A percentile compares a stretch with the other conserved stretches of the same genome.
Evolutionary conservation across 1,140 invertebrate genomes (phyloP).

Genomic region (Whitmania pigra): DNA sequence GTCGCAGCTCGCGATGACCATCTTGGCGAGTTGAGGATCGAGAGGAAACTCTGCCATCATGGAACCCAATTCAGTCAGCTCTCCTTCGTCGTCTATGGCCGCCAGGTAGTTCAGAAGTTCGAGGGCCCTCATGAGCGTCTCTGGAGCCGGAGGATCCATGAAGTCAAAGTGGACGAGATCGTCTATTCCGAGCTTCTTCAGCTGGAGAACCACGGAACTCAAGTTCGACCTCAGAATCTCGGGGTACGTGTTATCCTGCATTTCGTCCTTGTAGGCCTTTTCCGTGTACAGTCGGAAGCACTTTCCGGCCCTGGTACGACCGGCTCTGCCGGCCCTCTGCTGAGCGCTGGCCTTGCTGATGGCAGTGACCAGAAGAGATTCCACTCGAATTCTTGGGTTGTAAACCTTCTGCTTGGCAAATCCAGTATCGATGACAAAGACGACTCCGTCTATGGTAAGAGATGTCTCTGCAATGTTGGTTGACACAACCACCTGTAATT

Average conservation of each 20-base stretch:
- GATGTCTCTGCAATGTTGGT: constrained; percentile 99
- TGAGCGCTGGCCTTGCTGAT: constrained; percentile 99
- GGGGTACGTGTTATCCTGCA: constrained; percentile 99
- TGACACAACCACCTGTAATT: constrained; percentile 65
- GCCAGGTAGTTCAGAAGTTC: constrained; percentile 95
- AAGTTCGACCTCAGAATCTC: constrained; percentile 94
- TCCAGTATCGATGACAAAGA: constrained; percentile 99
- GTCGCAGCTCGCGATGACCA: constrained; percentile 87
- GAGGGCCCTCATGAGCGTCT: constrained; percentile 96
- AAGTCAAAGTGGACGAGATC: constrained; percentile 99
- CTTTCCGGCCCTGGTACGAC: constrained; percentile 89
- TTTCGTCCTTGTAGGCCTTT: constrained; percentile 94
- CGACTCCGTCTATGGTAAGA: constrained; percentile 97
- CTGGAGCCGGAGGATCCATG: constrained; percentile 99
- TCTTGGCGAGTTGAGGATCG: constrained; percentile 96
- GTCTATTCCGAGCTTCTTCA: constrained; percentile 97
- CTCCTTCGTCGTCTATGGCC: constrained; percentile 79
- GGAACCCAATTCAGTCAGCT: constrained; percentile 49
- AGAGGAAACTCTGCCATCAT: constrained; percentile 99
- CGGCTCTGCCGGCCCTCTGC: constrained; percentile 90
- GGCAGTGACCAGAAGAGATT: constrained; percentile 89
- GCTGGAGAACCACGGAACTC: constrained; percentile 87
- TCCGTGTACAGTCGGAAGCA: constrained; percentile 97
- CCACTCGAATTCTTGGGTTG: constrained; percentile 90
- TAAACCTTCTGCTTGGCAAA: constrained; percentile 99